Conservation (phyloP, 2,888 invertebrate genomes). For the Troides aeacus region DNA sequence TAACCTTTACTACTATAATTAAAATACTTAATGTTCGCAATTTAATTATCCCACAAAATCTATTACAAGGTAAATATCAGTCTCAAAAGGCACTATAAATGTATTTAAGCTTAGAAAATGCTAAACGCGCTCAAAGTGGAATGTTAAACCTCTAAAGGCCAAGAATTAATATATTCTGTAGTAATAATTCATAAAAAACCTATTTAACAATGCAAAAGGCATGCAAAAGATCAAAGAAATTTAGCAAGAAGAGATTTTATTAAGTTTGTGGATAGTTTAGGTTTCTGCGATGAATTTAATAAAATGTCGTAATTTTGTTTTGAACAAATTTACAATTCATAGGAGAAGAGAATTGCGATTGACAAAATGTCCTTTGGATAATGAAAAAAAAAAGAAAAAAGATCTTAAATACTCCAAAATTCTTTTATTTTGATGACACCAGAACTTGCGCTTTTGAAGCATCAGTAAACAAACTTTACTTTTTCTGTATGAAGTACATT, state of each 20-base stretch:
- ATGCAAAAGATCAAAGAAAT: slow-evolving; percentile 11
- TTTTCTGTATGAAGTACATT: neutral
- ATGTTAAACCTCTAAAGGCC: slow-evolving; percentile 9
- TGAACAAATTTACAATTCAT: slow-evolving; percentile 21
- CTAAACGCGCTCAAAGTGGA: neutral
- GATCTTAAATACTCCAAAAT: too few species aligned
- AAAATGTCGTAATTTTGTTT: slow-evolving; percentile 16
- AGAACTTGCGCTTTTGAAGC: too few species aligned
- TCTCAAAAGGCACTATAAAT: neutral
- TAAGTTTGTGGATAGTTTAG: slow-evolving; percentile 23
- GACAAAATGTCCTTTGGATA: neutral
- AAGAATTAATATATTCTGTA: slow-evolving; percentile 1
- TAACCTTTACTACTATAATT: too few species aligned
- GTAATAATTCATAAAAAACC: slow-evolving; percentile 9
- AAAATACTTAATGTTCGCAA: too few species aligned
- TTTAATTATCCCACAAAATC: too few species aligned
- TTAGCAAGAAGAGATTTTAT: slow-evolving; percentile 16
- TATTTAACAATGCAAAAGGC: slow-evolving; percentile 19
- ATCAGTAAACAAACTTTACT: neutral
- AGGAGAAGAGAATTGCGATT: slow-evolving; percentile 3
- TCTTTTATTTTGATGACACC: neutral
- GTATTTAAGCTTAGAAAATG: neutral
- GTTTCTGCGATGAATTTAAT: slow-evolving; percentile 14
- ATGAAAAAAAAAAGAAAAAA: too few species aligned
- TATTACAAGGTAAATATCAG: neutral